Base-by-base conservation (phyloP, 1,140 invertebrate species). In the Leptopilina boulardi region DNA sequence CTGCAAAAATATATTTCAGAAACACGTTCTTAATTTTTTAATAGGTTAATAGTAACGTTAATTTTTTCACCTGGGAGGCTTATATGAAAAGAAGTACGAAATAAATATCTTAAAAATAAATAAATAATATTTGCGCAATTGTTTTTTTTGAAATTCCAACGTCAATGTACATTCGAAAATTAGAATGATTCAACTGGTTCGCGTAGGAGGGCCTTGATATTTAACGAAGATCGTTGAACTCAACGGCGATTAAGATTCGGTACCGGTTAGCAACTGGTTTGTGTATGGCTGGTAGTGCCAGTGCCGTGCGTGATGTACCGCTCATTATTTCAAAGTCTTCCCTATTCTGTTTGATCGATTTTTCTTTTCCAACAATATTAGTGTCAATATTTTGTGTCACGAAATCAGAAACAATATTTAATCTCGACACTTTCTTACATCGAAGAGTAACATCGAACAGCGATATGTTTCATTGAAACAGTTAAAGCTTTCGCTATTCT, bases 261-360 rank as follows among this genome's bases (percentile, higher is more conserved):
- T 81, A 72, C 79, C 82, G 80, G 82, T 84, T 84, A 80, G 66
- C 83, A 84, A 84, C 82, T 83, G 82, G 82, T 81, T 83, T 70
- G 70, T 51, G 47, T 76, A 78, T 71, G 76, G 56, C 74, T 84
- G 74, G 74, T 66, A 66, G 56, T 66, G 56, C 56, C 77, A 47
- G 77, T 84, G 75, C 80, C 80, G 80, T 83, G 80, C 83, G 77
- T 74, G 76, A 75, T 71, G 72, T 75, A 18, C 71, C 51, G 38
- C 15, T 15, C 23, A 47, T 34, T 44, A 42, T 73, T 70, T 59
- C 18, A 75, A 71, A 44, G 30, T 74, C 44, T 73, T 38, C 70
- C 13, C 3, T 71, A 74, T n/a, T n/a, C 78, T 80, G 83, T 84
- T 84, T 82, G 81, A 78, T 83, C 83, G 81, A 84, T 84, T 76